Evolutionary conservation across 2,888 invertebrate genomes (phyloP), one percentile per base, ranked within the genome.

Genomic region (Melipona bicolor): DNA sequence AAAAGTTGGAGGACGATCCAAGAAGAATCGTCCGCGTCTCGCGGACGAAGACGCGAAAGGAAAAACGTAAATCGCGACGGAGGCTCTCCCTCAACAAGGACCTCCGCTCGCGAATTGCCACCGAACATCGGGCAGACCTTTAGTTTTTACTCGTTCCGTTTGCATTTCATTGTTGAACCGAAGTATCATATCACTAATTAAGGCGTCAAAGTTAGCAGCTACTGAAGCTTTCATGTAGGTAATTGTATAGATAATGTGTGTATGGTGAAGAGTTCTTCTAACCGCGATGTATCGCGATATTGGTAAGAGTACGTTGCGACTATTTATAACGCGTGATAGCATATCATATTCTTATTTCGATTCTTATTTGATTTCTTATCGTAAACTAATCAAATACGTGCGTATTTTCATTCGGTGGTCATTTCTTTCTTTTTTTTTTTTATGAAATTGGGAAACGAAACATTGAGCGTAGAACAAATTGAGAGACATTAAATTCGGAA

Each of bases 111-210:
- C 82, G 89, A 84, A 73, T 87, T 86, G 89, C 85, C 87, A 77
- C 1, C 19, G 11, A 27, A 19, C 27, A 77, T 32, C 54, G 84
- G 84, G 85, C 87, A 81, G 78, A 78, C 84, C 80, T 89, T 88
- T 82, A 77, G 85, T 87, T 91, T 90, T 80, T 92, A 88, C 86
- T 50, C 13, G 62, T 83, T 89, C 90, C 73, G 85, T 89, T 90
- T 81, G 87, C 88, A 73, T 91, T 92, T 91, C 83, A 87, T 92
- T 93, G 94, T 94, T 94, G 94, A 94, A 94, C 92, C 92, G 93
- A 93, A 94, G 91, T 91, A 92, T 92, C 94, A 94, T 94, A 94
- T 94, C 94, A 94, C 84, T 86, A 85, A 85, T 88, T 88, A 90
- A 89, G 91, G 86, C 88, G 77, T 89, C 88, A 81, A 86, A 79